Evolutionary conservation across 2,888 invertebrate species (phyloP).

Genomic region (Caradrina kadenii): DNA sequence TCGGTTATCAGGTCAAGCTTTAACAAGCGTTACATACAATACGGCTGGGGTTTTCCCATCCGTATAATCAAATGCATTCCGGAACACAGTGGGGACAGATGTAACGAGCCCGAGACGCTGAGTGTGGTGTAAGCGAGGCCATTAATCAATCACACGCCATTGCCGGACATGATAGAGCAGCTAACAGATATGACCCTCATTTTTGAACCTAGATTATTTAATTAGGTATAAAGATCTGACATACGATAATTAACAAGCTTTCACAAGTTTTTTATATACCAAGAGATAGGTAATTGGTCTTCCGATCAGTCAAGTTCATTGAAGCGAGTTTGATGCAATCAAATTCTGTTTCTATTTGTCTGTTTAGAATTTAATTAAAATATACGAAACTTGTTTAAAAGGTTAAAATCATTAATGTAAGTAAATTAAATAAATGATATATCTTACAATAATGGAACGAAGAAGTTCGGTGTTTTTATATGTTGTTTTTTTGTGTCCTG

Average conservation of each 20-base stretch:
- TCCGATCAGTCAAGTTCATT: constrained; percentile 14
- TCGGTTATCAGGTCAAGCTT: constrained; percentile 60
- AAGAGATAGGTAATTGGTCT: constrained; percentile 4
- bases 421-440: neutral
- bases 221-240: constrained; percentile 39
- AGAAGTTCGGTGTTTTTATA: too few relatives aligned
- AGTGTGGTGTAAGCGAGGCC: constrained; percentile 53
- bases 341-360: neutral
- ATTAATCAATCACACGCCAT: constrained; percentile 58
- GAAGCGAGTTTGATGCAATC: neutral
- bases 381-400: constrained; percentile 11
- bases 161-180: constrained; percentile 53
- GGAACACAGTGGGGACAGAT: constrained; percentile 50
- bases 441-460: neutral
- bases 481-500: too few relatives aligned
- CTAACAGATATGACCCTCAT: constrained; percentile 61
- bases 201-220: constrained; percentile 49
- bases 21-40: constrained; percentile 51
- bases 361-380: neutral
- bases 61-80: constrained; percentile 60
- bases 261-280: constrained; percentile 12
- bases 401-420: neutral
- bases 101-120: constrained; percentile 36
- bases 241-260: constrained; percentile 41
- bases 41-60: constrained; percentile 61